Base-by-base conservation (phyloP, 2,888 invertebrate genomes). In the Deilephila porcellus region DNA sequence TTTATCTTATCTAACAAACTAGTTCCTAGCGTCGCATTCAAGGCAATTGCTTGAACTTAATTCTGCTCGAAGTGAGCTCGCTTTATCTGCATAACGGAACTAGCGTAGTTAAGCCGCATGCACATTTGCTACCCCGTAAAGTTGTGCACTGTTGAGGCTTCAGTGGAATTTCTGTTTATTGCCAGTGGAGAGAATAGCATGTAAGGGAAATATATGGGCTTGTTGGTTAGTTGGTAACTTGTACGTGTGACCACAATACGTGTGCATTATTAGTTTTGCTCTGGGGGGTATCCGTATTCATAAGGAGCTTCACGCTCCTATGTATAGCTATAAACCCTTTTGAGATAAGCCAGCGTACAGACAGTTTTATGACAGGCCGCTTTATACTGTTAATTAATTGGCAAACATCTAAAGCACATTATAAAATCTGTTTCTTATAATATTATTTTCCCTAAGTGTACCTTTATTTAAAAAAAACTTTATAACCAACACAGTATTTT, bases 51-150 rank as follows among this genome's bases (percentile, higher is more conserved):
- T 83, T 82, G 72, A 79, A 85, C 81, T 86, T 85, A 88, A 89
- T 89, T 89, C 85, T 85, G 83, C 80, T 81, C 79, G 76, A 84
- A 84, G 45, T 45, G 45, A 11, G 82, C 88, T 83, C 86, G 84
- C 74, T 79, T 81, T 86, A 86, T 87, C 85, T 88, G 85, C 86
- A 87, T 85, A 84, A 82, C 77, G 75, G 81, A 81, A 80, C 79
- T 78, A 78, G 79, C 74, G 76, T 77, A 77, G 82, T 83, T 83
- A 85, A 85, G 83, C 67, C 52, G 52, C 85, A 80, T 78, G 77
- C 77, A 80, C 83, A 82, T 84, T 80, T 76, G 76, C 74, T 79
- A 77, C 76, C 75, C 75, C 19, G 77, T 75, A 72, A 75, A 59
- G 75, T 67, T 67, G 34, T n/a, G 6, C 63, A n/a, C 0, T 17